Percentiles rank a stretch among this genome's conserved stretches.
Conservation (phyloP, 2,797 vertebrate species). For the Carapus acus region DNA sequence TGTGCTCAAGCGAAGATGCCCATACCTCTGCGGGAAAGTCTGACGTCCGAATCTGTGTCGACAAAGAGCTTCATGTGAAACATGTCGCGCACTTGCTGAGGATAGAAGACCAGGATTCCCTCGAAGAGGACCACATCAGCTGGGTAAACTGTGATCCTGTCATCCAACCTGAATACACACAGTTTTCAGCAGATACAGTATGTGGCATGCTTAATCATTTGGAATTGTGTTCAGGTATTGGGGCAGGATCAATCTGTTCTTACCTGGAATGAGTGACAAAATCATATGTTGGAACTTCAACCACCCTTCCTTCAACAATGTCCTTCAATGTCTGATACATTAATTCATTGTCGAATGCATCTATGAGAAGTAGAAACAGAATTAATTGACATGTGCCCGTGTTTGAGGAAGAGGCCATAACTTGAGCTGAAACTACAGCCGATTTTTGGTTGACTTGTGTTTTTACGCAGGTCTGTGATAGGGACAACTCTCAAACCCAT, state of each 20-base stretch:
- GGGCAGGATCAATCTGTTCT: constrained; percentile 11
- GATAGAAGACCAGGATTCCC: constrained; percentile 95
- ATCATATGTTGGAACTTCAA: constrained; percentile 92
- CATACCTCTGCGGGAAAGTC: constrained; percentile 88
- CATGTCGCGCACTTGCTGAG: constrained; percentile 90
- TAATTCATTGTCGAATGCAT: constrained; percentile 92
- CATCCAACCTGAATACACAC: constrained; percentile 73
- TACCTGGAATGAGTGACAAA: constrained; percentile 95
- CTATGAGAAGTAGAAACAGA: constrained; percentile 56
- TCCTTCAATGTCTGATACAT: constrained; percentile 88
- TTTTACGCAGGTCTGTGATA: no score
- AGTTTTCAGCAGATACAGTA: constrained; percentile 3
- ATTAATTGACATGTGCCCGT: neutral
- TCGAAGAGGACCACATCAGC: constrained; percentile 94
- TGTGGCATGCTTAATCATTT: neutral
- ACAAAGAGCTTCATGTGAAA: constrained; percentile 98
- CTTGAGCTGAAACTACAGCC: no score
- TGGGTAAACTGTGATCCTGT: constrained; percentile 85
- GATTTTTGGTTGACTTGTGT: no score
- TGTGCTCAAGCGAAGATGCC: neutral
- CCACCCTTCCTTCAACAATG: constrained; percentile 85
- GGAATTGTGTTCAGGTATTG: neutral
- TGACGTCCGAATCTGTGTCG: constrained; percentile 92
- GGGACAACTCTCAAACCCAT: no score
- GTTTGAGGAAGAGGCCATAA: neutral